Conservation (phyloP, 2,888 invertebrate species). For the Trypoxylon attenuatum region DNA sequence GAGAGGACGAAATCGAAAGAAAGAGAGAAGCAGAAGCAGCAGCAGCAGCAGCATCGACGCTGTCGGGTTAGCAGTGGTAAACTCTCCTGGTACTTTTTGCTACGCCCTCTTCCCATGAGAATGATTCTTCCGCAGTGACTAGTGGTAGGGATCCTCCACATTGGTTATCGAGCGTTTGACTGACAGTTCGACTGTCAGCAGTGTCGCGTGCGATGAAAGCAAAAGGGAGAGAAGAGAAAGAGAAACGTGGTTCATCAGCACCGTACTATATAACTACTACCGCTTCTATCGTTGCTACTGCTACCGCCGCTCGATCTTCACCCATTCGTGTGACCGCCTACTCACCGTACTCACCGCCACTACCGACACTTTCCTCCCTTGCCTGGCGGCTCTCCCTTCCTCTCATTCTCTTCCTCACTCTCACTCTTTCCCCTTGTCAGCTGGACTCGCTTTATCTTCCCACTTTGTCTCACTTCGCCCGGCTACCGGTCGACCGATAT, state of each 20-base stretch:
- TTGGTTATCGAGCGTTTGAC: conserved; percentile 62
- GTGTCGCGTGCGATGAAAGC: conserved; percentile 36
- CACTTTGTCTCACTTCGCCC: background rate
- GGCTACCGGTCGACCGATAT: conserved; percentile 28
- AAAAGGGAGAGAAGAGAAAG: conserved; percentile 30
- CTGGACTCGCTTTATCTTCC: background rate
- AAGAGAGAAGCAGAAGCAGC: background rate
- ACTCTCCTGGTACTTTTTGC: conserved; percentile 54
- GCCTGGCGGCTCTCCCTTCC: background rate
- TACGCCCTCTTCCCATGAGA: conserved; percentile 59
- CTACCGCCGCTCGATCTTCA: background rate
- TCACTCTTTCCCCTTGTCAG: background rate
- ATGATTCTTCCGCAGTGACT: conserved; percentile 52
- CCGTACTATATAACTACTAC: background rate
- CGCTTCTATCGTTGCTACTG: no score
- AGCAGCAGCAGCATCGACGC: conserved; percentile 30
- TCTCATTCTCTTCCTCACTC: background rate
- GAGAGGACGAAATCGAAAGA: background rate
- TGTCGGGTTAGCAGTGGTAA: conserved; percentile 42
- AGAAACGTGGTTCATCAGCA: background rate
- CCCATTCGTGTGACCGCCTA: background rate
- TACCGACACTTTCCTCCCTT: conserved; percentile 1
- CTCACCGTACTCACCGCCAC: background rate
- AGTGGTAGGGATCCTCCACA: conserved; percentile 39
- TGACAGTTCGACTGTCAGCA: conserved; percentile 50